Percentiles rank a stretch among this genome's conserved stretches.
Evolutionary conservation across 2,113 vertebrate species (phyloP).

Genomic region (Cebidichthys violaceus): DNA sequence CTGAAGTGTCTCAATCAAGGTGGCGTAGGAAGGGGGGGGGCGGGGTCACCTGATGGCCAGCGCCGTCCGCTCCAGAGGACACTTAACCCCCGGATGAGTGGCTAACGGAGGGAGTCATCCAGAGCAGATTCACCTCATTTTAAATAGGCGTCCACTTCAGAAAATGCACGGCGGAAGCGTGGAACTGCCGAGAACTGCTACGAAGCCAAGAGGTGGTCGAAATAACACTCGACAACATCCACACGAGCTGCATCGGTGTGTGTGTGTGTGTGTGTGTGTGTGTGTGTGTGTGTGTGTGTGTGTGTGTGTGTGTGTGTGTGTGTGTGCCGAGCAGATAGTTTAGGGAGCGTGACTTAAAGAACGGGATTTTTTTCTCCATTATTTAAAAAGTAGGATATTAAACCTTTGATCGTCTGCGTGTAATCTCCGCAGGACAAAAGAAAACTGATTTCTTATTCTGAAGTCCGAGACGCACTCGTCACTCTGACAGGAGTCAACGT

Average conservation of each 20-base stretch:
- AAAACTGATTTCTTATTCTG: neutral
- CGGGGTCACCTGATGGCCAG: slow-evolving; percentile 60
- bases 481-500: slow-evolving; percentile 6
- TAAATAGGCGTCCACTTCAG: slow-evolving; percentile 63
- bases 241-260: slow-evolving; percentile 15
- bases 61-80: slow-evolving; percentile 35
- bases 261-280: slow-evolving; percentile 20
- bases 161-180: slow-evolving; percentile 37
- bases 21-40: slow-evolving; percentile 10
- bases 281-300: slow-evolving; percentile 22
- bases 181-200: slow-evolving; percentile 52
- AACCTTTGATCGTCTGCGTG: neutral
- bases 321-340: neutral
- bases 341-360: neutral
- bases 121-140: slow-evolving; percentile 55
- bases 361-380: neutral
- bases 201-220: slow-evolving; percentile 48
- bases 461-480: neutral
- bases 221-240: slow-evolving; percentile 46
- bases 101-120: slow-evolving; percentile 70
- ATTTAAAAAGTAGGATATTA: neutral
- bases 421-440: neutral
- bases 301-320: slow-evolving; percentile 22
- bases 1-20: slow-evolving; percentile 70
- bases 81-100: slow-evolving; percentile 74